phyloP scores from a whole-genome alignment of 2,113 vertebrate species.

The Emydura subglobosa region DNA sequence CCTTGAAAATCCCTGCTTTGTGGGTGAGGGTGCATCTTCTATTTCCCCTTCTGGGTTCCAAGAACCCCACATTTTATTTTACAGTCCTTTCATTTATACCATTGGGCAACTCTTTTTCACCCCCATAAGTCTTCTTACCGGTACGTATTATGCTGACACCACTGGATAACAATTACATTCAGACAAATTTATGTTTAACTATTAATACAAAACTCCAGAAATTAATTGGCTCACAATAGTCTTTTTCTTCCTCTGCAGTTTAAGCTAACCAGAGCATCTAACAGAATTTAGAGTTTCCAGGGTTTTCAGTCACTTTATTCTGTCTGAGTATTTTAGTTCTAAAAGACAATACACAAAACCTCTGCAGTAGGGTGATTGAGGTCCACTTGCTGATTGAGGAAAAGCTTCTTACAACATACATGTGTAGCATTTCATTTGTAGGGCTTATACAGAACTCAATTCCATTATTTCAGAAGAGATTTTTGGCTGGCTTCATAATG shows the following conservation, averaged over 20 bases:
- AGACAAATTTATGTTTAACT: neutral
- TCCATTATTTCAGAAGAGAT: neutral
- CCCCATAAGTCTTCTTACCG: neutral
- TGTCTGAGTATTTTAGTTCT: neutral
- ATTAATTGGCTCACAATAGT: neutral
- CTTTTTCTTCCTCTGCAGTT: neutral
- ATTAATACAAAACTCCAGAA: neutral
- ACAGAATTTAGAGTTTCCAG: neutral
- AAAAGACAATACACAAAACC: neutral
- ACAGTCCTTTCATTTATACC: fast-evolving
- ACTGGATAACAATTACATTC: neutral
- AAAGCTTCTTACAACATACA: neutral
- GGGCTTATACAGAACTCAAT: neutral
- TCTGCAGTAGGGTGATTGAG: fast-evolving
- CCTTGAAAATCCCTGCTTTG: neutral
- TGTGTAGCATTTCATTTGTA: neutral
- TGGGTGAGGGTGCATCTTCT: neutral
- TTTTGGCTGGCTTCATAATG: neutral
- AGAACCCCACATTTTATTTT: neutral
- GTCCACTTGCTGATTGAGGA: neutral
- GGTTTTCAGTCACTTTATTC: neutral
- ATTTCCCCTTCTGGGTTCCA: neutral
- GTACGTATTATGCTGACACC: neutral
- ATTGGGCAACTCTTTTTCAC: neutral
- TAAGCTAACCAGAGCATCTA: neutral